Conservation (phyloP, 2,797 vertebrate species). For the Spinus pinus region DNA sequence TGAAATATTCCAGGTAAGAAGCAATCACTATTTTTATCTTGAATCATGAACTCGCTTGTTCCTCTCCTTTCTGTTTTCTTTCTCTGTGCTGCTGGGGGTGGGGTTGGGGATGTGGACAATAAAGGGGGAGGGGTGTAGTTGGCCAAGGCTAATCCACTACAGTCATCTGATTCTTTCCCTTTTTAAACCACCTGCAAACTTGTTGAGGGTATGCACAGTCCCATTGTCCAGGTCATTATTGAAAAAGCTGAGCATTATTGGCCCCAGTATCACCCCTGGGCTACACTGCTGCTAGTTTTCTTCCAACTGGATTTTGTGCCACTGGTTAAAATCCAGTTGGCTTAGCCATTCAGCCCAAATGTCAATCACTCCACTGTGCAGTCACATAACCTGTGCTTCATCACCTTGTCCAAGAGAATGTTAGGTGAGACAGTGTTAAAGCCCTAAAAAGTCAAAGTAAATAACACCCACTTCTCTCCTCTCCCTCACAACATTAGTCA, state of each 20-base stretch:
- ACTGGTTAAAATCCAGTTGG: not conserved
- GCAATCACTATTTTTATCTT: not conserved
- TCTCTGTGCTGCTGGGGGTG: fast-evolving
- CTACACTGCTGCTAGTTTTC: not conserved
- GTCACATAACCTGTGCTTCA: not conserved
- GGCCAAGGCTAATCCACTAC: not conserved
- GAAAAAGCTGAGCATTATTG: not conserved
- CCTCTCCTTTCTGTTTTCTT: not conserved
- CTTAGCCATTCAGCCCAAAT: not conserved
- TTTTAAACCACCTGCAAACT: not conserved
- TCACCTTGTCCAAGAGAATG: not conserved
- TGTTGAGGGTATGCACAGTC: not conserved
- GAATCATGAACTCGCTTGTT: not conserved
- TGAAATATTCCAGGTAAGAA: not conserved
- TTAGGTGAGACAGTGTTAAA: not conserved
- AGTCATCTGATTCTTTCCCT: not conserved
- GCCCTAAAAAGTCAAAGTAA: not conserved
- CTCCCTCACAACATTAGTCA: not conserved
- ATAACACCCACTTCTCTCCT: not conserved
- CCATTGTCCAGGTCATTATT: fast-evolving
- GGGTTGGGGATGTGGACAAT: not conserved
- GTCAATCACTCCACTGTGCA: not conserved
- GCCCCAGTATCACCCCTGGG: not conserved
- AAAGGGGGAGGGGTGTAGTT: not conserved
- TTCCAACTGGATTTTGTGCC: not conserved